These are phyloP conservation scores for Enoplolaimus lenunculus DNA, from an alignment of 2,888 invertebrate species.

Conservation along the genomic window DNA sequence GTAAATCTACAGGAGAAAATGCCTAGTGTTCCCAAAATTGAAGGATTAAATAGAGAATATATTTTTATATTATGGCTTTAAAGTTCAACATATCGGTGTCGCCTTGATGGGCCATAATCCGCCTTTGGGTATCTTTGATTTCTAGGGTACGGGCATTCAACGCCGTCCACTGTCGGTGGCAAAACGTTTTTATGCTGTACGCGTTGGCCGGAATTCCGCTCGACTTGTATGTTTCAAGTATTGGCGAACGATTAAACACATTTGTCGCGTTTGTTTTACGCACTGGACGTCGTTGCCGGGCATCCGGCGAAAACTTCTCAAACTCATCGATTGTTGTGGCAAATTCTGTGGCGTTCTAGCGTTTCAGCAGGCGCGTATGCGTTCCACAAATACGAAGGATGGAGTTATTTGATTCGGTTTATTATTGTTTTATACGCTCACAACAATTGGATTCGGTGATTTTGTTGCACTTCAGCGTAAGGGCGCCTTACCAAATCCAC, in stretches of 20 bases:
- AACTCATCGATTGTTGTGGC: slow-evolving; percentile 92
- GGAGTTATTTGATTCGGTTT: slow-evolving; percentile 69
- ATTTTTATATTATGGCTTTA: too few species aligned
- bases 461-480: slow-evolving; percentile 95
- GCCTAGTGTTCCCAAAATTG: too few species aligned
- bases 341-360: too few species aligned
- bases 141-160: slow-evolving; percentile 86
- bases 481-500: slow-evolving; percentile 80
- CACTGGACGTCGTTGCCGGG: slow-evolving; percentile 53
- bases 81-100: too few species aligned
- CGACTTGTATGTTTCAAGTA: slow-evolving; percentile 94
- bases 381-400: slow-evolving; percentile 82
- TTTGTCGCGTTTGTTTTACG: slow-evolving; percentile 86
- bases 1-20: too few species aligned
- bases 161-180: slow-evolving; percentile 86
- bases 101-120: too few species aligned
- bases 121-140: too few species aligned
- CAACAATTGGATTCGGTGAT: slow-evolving; percentile 96
- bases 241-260: slow-evolving; percentile 92
- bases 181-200: slow-evolving; percentile 81
- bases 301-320: slow-evolving; percentile 53
- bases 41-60: too few species aligned
- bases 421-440: slow-evolving; percentile 91
- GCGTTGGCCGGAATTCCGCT: slow-evolving; percentile 78
- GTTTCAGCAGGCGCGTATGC: slow-evolving; percentile 87